Conservation (phyloP, 2,888 invertebrate species). For the Scaptomyza reducta region DNA sequence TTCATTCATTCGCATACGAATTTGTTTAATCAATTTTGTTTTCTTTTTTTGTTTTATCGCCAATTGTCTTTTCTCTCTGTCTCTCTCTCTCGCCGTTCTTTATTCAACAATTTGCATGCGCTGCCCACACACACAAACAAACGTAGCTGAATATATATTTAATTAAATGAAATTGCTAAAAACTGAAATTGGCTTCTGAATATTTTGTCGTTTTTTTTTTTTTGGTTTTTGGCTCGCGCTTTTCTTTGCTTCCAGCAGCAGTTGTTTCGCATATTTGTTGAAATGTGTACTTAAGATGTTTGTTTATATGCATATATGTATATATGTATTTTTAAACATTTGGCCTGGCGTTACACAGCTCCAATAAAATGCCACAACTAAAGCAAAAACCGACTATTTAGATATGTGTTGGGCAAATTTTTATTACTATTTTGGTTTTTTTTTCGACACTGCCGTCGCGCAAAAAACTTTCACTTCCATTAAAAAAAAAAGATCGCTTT, state of each 20-base stretch:
- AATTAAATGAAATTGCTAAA: constrained; percentile 37
- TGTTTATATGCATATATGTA: constrained; percentile 7
- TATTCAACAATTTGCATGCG: constrained; percentile 42
- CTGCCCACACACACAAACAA: constrained; percentile 21
- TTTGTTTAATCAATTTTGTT: constrained; percentile 51
- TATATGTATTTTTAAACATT: constrained; percentile 43
- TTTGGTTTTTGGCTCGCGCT: constrained; percentile 33
- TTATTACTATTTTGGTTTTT: constrained; percentile 39
- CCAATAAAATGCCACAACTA: constrained; percentile 37
- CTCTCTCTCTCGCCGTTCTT: constrained; percentile 21
- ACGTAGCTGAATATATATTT: constrained; percentile 45
- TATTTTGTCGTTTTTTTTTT: constrained; percentile 44
- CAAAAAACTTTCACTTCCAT: constrained; percentile 76
- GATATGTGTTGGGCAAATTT: constrained; percentile 56
- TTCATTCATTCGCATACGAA: constrained; percentile 43
- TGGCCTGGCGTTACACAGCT: constrained; percentile 62
- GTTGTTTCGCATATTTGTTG: constrained; percentile 64
- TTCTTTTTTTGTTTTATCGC: constrained; percentile 8
- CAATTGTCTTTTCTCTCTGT: constrained; percentile 29
- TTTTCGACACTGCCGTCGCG: constrained; percentile 59
- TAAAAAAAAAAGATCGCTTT: constrained; percentile 72
- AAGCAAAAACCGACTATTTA: constrained; percentile 44
- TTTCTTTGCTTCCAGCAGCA: constrained; percentile 45
- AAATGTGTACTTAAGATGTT: constrained; percentile 51
- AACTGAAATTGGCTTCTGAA: constrained; percentile 48